A percentile compares a stretch with the other conserved stretches of the same genome.
Conservation (phyloP, 92 coral and sea anemone species). For the Zoanthus solanderi region DNA sequence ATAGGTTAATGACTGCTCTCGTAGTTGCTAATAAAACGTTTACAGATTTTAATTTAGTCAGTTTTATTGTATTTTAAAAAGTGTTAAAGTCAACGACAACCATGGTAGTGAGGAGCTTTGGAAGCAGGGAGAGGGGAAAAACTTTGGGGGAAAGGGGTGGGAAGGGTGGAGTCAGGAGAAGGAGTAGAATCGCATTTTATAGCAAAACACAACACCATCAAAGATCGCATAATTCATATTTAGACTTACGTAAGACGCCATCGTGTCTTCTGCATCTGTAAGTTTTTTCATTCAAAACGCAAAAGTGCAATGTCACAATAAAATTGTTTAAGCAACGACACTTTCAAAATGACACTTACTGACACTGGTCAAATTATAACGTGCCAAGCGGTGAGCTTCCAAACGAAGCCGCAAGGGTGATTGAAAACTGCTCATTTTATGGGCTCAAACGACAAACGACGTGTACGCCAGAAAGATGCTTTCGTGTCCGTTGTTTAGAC, state of each 20-base stretch:
- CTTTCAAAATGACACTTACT: conserved; percentile 10
- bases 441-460: background rate
- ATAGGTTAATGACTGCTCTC: no score
- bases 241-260: conserved; percentile 23
- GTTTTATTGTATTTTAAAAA: no score
- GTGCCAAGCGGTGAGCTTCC: conserved; percentile 2
- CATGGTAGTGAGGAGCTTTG: no score
- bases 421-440: background rate
- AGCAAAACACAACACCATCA: background rate
- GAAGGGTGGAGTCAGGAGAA: background rate
- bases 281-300: background rate
- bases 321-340: background rate
- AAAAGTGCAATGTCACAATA: conserved; percentile 28
- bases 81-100: no score
- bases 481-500: background rate
- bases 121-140: no score
- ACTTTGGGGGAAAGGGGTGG: background rate
- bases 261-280: conserved; percentile 33
- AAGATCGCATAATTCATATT: background rate
- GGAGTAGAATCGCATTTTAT: no score
- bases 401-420: background rate
- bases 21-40: no score
- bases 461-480: background rate
- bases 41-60: no score
- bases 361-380: background rate